Evolutionary conservation across 2,888 invertebrate genomes (phyloP), one percentile per base, ranked within the genome.

Genomic region (Dasysyrphus tricinctus): DNA sequence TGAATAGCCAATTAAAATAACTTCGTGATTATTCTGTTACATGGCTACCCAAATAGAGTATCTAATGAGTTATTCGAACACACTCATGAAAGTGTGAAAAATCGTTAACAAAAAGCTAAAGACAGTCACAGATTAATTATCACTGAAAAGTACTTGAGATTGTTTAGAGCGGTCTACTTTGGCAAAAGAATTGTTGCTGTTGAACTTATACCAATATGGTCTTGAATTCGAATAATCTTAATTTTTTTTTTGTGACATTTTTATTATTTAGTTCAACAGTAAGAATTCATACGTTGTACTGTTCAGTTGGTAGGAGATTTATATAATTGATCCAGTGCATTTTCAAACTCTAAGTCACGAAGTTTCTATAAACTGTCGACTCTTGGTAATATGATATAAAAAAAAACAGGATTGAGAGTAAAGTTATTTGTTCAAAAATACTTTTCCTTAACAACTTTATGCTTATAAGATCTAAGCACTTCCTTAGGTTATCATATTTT

Each of bases 61-160:
- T 77, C 67, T 57, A 5, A 49, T 51, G 12, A 73, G 29, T n/a
- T 88, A 79, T 74, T 51, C 11, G n/a, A 69, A 11, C 14, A 54
- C n/a, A 39, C 19, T 37, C 37, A 29, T 39, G 54, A 0, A 74
- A 19, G 87, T 90, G 88, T 83, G 88, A 78, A 81, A 73, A 32
- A 51, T 11, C 11, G 12, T 54, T 54, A 24, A 5, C 2, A 54
- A 51, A 42, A 72, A n/a, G 6, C 11, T 29, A 37, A 29, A 32
- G n/a, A 37, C 32, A 70, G 51, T 63, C 54, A 70, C 57, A 44
- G 44, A 51, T 42, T 57, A 67, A 73, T 77, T 82, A 77, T 51
- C 77, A 73, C 72, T 8, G 24, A 42, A 49, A 42, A 51, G 63
- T 49, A 54, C 77, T 77, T 72, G 73, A 32, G 32, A 78, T 11